phyloP scores from a whole-genome alignment of 2,797 vertebrate species.

The Potorous gilbertii region DNA sequence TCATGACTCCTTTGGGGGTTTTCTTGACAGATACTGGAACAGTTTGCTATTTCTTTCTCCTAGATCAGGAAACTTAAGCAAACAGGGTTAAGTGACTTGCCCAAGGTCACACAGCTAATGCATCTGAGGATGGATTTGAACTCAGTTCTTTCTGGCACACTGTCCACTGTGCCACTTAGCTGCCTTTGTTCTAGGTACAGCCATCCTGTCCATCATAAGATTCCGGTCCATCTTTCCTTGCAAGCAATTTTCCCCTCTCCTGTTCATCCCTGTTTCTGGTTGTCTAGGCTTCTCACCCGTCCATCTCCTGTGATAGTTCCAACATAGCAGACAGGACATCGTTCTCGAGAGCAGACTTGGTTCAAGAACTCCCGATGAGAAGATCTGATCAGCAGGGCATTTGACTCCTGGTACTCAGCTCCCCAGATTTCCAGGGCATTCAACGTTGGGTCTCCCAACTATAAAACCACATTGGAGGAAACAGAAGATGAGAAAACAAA shows the following conservation, averaged over 20 bases:
- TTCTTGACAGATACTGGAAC: neutral
- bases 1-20: neutral
- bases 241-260: too few relatives aligned
- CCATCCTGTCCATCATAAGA: neutral
- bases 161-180: neutral
- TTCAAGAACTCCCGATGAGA: constrained; percentile 85
- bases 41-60: neutral
- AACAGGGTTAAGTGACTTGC: neutral
- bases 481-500: neutral
- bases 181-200: neutral
- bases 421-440: constrained; percentile 96
- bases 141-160: neutral
- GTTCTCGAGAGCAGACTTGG: constrained; percentile 89
- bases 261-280: neutral
- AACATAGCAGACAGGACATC: constrained; percentile 92
- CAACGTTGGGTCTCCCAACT: constrained; percentile 94
- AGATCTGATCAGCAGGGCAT: constrained; percentile 90
- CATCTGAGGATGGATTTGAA: neutral
- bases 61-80: neutral
- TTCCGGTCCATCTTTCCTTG: neutral
- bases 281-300: constrained; percentile 83
- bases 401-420: constrained; percentile 96
- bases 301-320: constrained; percentile 91
- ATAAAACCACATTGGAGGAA: neutral
- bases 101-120: neutral